Percentiles rank a stretch among this genome's conserved stretches.
Conservation (phyloP, 2,888 invertebrate species). For the Terebella lapidaria region DNA sequence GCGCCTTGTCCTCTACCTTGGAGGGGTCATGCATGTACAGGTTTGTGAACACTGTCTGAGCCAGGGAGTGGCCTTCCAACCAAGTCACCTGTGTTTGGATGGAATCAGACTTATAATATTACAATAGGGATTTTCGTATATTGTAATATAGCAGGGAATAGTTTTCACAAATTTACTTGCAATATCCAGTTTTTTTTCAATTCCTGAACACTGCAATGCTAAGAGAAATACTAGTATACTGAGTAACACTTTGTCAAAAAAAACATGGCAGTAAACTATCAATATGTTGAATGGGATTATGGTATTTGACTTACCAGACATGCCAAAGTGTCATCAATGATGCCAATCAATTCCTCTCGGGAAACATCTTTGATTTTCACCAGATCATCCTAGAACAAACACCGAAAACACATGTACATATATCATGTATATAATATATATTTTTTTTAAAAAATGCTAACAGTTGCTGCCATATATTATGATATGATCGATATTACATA, state of each 20-base stretch:
- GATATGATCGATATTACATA: too few relatives aligned
- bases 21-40: constrained; percentile 88
- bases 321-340: constrained; percentile 88
- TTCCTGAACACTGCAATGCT: not conserved
- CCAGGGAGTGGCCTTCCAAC: constrained; percentile 81
- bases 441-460: too few relatives aligned
- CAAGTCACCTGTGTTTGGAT: constrained; percentile 71
- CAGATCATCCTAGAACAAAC: constrained; percentile 62
- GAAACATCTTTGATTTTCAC: constrained; percentile 60
- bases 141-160: too few relatives aligned
- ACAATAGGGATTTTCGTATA: too few relatives aligned
- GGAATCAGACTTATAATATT: too few relatives aligned
- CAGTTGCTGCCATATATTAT: too few relatives aligned
- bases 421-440: too few relatives aligned
- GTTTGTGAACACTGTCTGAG: constrained; percentile 95
- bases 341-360: constrained; percentile 75
- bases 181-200: too few relatives aligned
- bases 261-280: too few relatives aligned
- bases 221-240: too few relatives aligned
- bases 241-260: too few relatives aligned
- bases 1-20: constrained; percentile 72
- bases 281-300: too few relatives aligned
- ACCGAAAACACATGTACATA: not conserved
- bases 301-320: constrained; percentile 72
- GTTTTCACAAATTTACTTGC: not conserved